phyloP scores from a whole-genome alignment of 2,888 invertebrate genomes.

The Leucophenga montana region DNA sequence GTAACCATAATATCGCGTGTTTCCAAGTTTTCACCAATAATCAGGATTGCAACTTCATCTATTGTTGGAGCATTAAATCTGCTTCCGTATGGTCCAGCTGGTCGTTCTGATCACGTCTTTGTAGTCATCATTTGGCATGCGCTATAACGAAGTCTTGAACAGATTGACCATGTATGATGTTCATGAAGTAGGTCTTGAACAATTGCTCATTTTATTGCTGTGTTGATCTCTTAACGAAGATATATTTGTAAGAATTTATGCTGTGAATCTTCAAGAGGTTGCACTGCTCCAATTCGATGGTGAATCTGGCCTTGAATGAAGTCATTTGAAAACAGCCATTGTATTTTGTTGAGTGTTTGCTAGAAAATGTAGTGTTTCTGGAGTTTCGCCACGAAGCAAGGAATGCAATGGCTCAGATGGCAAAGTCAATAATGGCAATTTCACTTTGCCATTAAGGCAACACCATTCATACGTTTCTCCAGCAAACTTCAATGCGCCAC shows the following conservation, averaged over 20 bases:
- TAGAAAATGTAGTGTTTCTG: slow-evolving; percentile 62
- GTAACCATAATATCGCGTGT: slow-evolving; percentile 27
- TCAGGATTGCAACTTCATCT: slow-evolving; percentile 62
- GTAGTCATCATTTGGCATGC: slow-evolving; percentile 55
- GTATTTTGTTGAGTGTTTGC: slow-evolving; percentile 58
- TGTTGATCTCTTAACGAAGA: slow-evolving; percentile 38
- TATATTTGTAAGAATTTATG: slow-evolving; percentile 36
- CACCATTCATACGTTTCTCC: slow-evolving; percentile 34
- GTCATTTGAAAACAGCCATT: slow-evolving; percentile 63
- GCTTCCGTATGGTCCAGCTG: slow-evolving; percentile 53
- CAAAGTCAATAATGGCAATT: slow-evolving; percentile 37
- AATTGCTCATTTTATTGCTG: slow-evolving; percentile 53
- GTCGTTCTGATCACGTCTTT: slow-evolving; percentile 59
- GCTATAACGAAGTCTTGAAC: slow-evolving; percentile 49
- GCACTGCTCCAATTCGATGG: slow-evolving; percentile 40
- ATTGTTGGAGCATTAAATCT: slow-evolving; percentile 64
- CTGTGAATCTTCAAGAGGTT: slow-evolving; percentile 38
- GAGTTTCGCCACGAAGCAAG: slow-evolving; percentile 49
- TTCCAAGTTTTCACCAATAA: slow-evolving; percentile 60
- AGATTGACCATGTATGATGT: slow-evolving; percentile 46
- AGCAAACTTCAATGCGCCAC: slow-evolving; percentile 35
- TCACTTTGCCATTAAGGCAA: slow-evolving; percentile 38
- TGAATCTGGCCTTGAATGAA: slow-evolving; percentile 51
- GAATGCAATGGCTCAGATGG: slow-evolving; percentile 26
- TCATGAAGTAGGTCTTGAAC: slow-evolving; percentile 51